phyloP scores from a whole-genome alignment of 2,888 invertebrate genomes.

The Apoderus coryli region DNA sequence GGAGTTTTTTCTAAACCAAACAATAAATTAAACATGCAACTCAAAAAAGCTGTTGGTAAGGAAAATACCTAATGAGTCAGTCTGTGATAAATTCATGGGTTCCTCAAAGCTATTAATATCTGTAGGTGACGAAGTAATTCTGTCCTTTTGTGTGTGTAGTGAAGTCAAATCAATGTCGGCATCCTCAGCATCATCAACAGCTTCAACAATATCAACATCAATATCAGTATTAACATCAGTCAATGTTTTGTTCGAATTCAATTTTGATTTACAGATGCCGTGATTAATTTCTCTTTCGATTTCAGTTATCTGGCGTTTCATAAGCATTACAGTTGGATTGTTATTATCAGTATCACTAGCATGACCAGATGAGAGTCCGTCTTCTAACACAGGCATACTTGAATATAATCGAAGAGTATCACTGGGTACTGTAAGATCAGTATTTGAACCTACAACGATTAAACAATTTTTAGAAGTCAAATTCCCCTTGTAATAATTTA shows the following conservation, averaged over 20 bases:
- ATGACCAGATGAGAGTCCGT: slow-evolving; percentile 87
- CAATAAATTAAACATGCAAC: slow-evolving; percentile 9
- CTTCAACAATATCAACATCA: too few relatives aligned
- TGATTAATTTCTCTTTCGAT: slow-evolving; percentile 54
- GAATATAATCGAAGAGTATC: slow-evolving; percentile 54
- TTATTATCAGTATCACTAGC: slow-evolving; percentile 86
- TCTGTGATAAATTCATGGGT: slow-evolving; percentile 26
- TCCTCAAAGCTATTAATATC: slow-evolving; percentile 30
- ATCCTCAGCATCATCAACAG: too few relatives aligned
- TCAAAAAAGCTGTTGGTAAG: slow-evolving; percentile 5
- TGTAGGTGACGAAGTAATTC: slow-evolving; percentile 24
- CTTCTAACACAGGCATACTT: slow-evolving; percentile 84
- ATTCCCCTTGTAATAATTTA: background rate
- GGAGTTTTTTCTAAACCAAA: slow-evolving; percentile 45
- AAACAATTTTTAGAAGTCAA: slow-evolving; percentile 1
- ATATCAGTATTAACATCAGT: slow-evolving; percentile 26
- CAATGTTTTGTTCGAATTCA: slow-evolving; percentile 28
- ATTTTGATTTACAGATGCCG: slow-evolving; percentile 36
- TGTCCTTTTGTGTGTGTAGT: slow-evolving; percentile 12
- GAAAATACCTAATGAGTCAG: slow-evolving; percentile 22
- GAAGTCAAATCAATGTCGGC: too few relatives aligned
- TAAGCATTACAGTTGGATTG: slow-evolving; percentile 53
- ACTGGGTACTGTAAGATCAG: slow-evolving; percentile 44
- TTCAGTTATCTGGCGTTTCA: slow-evolving; percentile 57
- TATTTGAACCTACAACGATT: slow-evolving; percentile 34